Conservation (phyloP, 2,113 vertebrate species). For the Microcebus ravelobensis region DNA sequence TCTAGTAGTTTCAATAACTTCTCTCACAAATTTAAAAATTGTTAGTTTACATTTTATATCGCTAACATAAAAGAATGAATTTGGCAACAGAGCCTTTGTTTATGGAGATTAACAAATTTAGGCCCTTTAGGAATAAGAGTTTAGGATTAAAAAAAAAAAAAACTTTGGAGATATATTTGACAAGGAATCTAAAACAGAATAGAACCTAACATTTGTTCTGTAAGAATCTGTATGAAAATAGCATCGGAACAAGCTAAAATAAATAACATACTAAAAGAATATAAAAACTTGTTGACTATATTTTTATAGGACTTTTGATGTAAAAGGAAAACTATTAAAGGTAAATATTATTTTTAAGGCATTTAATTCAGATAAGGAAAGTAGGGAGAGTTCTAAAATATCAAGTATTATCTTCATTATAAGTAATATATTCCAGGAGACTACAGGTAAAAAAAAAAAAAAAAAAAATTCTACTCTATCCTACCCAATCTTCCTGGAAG, state of each 20-base stretch:
- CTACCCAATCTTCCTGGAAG: constrained; percentile 29
- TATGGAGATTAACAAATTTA: not conserved
- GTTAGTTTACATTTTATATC: not conserved
- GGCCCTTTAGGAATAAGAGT: not conserved
- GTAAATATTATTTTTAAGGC: not conserved
- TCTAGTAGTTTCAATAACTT: not conserved
- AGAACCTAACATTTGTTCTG: not conserved
- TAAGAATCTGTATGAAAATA: constrained; percentile 9
- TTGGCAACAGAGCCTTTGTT: not conserved
- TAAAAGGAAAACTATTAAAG: not conserved
- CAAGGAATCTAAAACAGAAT: not conserved
- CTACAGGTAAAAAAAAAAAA: not conserved
- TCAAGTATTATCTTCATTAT: not conserved
- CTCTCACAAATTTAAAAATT: not conserved
- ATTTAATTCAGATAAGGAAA: not conserved
- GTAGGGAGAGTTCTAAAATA: not conserved
- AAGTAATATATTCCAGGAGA: constrained; percentile 26
- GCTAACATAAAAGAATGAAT: not conserved
- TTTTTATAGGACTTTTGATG: not conserved
- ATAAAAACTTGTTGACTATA: not conserved
- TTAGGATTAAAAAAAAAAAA: not conserved
- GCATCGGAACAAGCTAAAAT: not conserved
- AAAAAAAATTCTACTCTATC: not conserved
- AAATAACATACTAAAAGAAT: not conserved
- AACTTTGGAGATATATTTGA: not conserved